phyloP scores from a whole-genome alignment of 2,797 vertebrate species.

The Hyperoplus lanceolatus region DNA sequence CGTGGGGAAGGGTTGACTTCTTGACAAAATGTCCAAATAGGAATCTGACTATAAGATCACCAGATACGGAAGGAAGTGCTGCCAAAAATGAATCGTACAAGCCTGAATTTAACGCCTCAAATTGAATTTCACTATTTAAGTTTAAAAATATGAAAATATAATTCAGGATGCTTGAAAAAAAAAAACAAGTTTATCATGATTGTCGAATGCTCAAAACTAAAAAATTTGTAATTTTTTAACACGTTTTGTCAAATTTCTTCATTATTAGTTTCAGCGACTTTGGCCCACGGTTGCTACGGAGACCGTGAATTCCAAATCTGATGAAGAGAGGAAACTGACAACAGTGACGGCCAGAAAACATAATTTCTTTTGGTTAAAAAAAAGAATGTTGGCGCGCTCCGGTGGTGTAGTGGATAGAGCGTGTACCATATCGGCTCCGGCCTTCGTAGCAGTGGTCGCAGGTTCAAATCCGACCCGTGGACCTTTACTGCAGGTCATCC shows the following conservation, averaged over 20 bases:
- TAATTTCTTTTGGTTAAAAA: not conserved
- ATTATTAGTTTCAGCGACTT: not conserved
- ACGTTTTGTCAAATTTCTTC: not conserved
- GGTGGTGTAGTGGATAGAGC: too few species aligned
- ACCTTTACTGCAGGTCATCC: too few species aligned
- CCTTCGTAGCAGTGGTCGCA: too few species aligned
- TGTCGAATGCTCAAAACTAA: conserved; percentile 1
- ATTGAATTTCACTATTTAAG: not conserved
- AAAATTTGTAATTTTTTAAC: not conserved
- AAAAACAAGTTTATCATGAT: not conserved
- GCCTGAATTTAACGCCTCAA: not conserved
- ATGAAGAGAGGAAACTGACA: not conserved
- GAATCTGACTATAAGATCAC: not conserved
- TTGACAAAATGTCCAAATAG: not conserved
- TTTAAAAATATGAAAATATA: too few species aligned
- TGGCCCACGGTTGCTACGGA: not conserved
- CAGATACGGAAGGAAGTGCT: not conserved
- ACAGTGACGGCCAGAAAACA: not conserved
- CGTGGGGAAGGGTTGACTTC: not conserved
- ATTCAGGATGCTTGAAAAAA: not conserved
- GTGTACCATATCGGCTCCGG: too few species aligned
- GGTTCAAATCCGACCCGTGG: too few species aligned
- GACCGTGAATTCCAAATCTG: not conserved
- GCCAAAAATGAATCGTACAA: not conserved
- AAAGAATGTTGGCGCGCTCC: too few species aligned